Conservation (phyloP, 2,888 invertebrate genomes). For the Prosapia bicincta region DNA sequence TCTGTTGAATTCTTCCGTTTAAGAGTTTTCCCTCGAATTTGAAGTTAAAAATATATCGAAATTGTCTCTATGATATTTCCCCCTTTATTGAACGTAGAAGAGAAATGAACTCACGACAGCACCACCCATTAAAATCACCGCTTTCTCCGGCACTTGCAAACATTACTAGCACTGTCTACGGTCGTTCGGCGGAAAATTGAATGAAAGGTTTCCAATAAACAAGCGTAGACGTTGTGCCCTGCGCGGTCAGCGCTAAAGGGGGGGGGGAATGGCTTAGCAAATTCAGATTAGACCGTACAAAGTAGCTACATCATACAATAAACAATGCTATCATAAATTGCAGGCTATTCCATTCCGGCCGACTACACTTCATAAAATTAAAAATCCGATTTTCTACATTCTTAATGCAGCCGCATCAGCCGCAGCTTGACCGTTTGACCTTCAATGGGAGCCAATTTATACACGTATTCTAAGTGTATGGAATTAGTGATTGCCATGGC, state of each 20-base stretch:
- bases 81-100: too few relatives aligned
- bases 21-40: too few relatives aligned
- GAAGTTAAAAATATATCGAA: too few relatives aligned
- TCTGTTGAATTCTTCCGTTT: too few relatives aligned
- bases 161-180: too few relatives aligned
- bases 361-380: neutral
- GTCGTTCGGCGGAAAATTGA: too few relatives aligned
- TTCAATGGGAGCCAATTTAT: neutral
- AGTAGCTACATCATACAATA: neutral
- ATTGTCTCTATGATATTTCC: too few relatives aligned
- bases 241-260: neutral
- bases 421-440: neutral
- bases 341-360: neutral
- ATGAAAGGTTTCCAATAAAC: neutral
- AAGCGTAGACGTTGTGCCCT: neutral
- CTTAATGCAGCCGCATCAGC: neutral
- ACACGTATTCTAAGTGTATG: conserved; percentile 2
- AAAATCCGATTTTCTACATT: neutral
- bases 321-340: conserved; percentile 2
- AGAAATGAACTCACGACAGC: too few relatives aligned
- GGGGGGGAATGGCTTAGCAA: neutral
- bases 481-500: neutral
- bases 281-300: neutral
- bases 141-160: too few relatives aligned
- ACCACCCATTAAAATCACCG: too few relatives aligned